Conservation (phyloP, 2,113 vertebrate species). For the Solea senegalensis region DNA sequence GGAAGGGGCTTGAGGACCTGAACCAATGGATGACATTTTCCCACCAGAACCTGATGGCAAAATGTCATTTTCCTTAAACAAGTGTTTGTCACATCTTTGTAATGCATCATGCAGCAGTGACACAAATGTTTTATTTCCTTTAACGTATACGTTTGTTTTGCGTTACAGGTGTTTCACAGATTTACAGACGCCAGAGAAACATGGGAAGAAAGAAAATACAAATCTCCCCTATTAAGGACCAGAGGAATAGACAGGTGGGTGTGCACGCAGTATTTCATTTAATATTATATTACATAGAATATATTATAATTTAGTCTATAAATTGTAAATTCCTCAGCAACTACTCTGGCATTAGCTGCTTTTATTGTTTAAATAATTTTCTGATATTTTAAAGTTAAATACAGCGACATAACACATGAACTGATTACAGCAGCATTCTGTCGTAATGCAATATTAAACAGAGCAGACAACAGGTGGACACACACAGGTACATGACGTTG, state of each 20-base stretch:
- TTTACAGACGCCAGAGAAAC: slow-evolving; percentile 23
- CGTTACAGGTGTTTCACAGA: slow-evolving; percentile 46
- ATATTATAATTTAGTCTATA: neutral
- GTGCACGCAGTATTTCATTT: neutral
- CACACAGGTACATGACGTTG: no score
- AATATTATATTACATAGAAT: neutral
- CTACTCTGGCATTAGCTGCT: no score
- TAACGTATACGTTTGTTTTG: neutral
- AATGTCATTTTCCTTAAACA: no score
- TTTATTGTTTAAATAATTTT: no score
- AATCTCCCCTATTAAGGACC: slow-evolving; percentile 94
- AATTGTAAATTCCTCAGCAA: neutral
- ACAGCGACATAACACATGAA: no score
- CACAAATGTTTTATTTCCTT: neutral
- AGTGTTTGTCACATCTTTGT: neutral
- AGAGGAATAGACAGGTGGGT: slow-evolving; percentile 92
- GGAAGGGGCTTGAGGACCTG: slow-evolving; percentile 44
- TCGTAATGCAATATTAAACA: no score
- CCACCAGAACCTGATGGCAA: slow-evolving; percentile 39
- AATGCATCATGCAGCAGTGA: neutral
- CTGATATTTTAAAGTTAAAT: no score
- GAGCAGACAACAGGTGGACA: no score
- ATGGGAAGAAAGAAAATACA: slow-evolving; percentile 98
- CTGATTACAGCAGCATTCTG: no score
- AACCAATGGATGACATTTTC: slow-evolving; percentile 63